phyloP scores from a whole-genome alignment of 2,888 invertebrate species.

The Chydorus sphaericus region DNA sequence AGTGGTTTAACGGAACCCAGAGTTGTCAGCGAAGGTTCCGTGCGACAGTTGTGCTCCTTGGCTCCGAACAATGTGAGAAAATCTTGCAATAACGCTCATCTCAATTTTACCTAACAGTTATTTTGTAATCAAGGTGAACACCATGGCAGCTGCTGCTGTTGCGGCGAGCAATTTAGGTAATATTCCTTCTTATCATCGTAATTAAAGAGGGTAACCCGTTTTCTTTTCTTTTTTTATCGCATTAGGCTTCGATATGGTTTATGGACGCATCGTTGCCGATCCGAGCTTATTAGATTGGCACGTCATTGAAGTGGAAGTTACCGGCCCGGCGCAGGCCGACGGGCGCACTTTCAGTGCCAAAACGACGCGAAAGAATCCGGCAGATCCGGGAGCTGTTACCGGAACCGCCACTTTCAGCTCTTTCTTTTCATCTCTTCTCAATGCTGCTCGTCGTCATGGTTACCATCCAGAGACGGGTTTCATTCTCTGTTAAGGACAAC shows the following conservation, averaged over 20 bases:
- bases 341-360: slow-evolving; percentile 23
- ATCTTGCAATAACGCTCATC: too few relatives aligned
- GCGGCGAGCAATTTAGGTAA: slow-evolving; percentile 34
- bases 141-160: slow-evolving; percentile 39
- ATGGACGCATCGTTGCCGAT: slow-evolving; percentile 35
- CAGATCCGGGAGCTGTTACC: slow-evolving; percentile 34
- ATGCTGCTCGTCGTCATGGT: slow-evolving; percentile 15
- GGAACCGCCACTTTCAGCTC: slow-evolving; percentile 36
- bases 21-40: slow-evolving; percentile 36
- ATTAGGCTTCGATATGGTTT: slow-evolving; percentile 29
- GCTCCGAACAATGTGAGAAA: slow-evolving; percentile 38
- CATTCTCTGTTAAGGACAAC: slow-evolving; percentile 8
- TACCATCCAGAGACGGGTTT: slow-evolving; percentile 4
- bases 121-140: slow-evolving; percentile 26
- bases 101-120: not conserved
- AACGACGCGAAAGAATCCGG: slow-evolving; percentile 36
- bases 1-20: slow-evolving; percentile 18
- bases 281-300: slow-evolving; percentile 36
- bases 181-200: not conserved
- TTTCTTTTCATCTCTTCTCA: slow-evolving; percentile 32
- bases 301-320: slow-evolving; percentile 35
- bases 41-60: slow-evolving; percentile 34
- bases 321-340: slow-evolving; percentile 25
- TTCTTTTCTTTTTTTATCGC: too few relatives aligned
- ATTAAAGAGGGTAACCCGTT: too few relatives aligned